phyloP scores from a whole-genome alignment of 2,113 vertebrate species.

The Actinemys pallida region DNA sequence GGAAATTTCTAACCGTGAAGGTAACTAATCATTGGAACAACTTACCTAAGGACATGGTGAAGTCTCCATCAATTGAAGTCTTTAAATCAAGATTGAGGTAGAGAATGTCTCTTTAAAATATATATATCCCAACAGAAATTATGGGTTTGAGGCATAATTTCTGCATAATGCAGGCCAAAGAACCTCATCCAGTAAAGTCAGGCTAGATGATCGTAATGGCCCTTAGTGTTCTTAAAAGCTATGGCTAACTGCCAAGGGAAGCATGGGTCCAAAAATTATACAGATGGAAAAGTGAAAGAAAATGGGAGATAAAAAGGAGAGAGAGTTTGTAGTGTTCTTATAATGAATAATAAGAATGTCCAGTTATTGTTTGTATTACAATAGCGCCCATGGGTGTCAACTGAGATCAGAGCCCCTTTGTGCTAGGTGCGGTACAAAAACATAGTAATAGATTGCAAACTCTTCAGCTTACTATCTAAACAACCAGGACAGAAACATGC shows the following conservation, averaged over 20 bases:
- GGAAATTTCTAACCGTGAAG: background rate
- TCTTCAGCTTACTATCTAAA: background rate
- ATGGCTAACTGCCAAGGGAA: background rate
- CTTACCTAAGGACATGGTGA: background rate
- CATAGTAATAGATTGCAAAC: background rate
- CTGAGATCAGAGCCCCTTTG: background rate
- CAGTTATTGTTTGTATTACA: background rate
- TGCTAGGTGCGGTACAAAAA: background rate
- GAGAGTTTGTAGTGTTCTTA: background rate
- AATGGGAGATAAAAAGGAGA: background rate
- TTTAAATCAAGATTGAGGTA: background rate
- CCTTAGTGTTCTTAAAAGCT: background rate
- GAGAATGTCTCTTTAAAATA: background rate
- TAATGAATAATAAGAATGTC: background rate
- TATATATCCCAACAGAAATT: background rate
- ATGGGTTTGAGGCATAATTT: background rate
- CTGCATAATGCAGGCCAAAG: too few relatives aligned
- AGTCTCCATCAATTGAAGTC: background rate
- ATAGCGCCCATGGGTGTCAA: background rate
- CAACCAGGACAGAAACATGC: background rate
- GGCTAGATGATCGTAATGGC: background rate
- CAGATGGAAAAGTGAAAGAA: background rate
- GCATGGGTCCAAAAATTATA: background rate
- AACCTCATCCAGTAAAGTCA: background rate
- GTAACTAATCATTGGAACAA: background rate